phyloP scores from a whole-genome alignment of 2,113 vertebrate genomes.

The Salvelinus sp. region DNA sequence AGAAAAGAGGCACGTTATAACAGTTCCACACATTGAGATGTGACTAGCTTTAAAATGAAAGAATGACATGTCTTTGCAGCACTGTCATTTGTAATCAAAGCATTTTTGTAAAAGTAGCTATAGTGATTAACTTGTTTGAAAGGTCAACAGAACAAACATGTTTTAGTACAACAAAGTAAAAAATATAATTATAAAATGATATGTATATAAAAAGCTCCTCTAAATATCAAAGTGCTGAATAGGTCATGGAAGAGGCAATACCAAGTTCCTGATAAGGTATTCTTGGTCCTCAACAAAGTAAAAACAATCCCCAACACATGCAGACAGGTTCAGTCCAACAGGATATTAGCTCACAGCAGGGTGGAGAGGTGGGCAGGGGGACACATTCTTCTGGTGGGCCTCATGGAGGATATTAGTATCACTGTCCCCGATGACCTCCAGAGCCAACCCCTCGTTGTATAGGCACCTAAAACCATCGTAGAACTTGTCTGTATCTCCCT shows the following conservation, averaged over 20 bases:
- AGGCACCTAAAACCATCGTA: slow-evolving; percentile 71
- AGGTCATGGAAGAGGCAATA: background rate
- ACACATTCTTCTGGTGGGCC: slow-evolving; percentile 35
- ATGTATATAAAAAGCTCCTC: slow-evolving; percentile 3
- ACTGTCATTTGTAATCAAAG: background rate
- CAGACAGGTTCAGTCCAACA: background rate
- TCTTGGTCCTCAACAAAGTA: background rate
- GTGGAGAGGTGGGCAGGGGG: slow-evolving; percentile 67
- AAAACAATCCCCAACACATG: background rate
- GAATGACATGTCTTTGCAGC: background rate
- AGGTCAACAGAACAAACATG: background rate
- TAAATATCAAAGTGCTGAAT: slow-evolving; percentile 4
- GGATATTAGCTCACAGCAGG: slow-evolving; percentile 7
- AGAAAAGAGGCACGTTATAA: background rate
- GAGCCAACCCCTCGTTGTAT: slow-evolving; percentile 55
- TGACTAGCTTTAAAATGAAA: too few species aligned
- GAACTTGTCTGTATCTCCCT: slow-evolving; percentile 62
- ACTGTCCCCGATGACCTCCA: background rate
- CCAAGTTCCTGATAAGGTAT: background rate
- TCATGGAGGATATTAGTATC: background rate
- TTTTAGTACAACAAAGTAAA: slow-evolving; percentile 1
- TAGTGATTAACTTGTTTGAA: background rate
- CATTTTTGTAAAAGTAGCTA: background rate
- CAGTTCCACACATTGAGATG: background rate
- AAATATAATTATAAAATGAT: background rate